Evolutionary conservation across 2,797 vertebrate species (phyloP).

Genomic region (Dromococcyx pavoninus): DNA sequence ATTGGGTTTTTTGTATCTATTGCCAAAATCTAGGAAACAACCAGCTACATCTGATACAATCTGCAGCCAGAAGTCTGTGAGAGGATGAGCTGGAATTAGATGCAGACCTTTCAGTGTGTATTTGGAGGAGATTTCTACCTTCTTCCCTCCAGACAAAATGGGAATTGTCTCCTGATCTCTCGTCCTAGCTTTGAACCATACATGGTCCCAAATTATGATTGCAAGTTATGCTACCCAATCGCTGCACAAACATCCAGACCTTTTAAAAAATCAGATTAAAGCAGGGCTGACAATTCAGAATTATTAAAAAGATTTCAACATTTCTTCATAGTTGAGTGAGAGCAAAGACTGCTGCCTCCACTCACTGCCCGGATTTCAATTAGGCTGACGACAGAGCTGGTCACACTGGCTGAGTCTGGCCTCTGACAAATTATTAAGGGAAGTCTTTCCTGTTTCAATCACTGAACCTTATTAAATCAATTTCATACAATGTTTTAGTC

Average conservation of each 20-base stretch:
- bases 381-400: slow-evolving; percentile 13
- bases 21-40: background rate
- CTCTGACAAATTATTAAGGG: slow-evolving; percentile 27
- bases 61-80: background rate
- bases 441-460: slow-evolving; percentile 41
- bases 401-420: slow-evolving; percentile 33
- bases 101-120: background rate
- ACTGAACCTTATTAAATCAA: slow-evolving; percentile 37
- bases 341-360: slow-evolving; percentile 8
- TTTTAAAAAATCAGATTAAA: background rate
- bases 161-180: background rate
- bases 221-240: background rate
- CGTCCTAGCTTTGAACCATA: background rate
- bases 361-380: background rate
- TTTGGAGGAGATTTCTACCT: background rate
- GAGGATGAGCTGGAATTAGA: background rate
- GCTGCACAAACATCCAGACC: background rate
- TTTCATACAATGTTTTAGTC: slow-evolving; percentile 26
- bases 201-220: background rate
- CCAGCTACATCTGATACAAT: background rate
- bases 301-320: background rate
- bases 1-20: background rate
- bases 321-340: slow-evolving; percentile 20
- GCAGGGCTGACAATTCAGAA: background rate
- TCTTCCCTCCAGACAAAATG: background rate